Conservation (phyloP, 2,888 invertebrate genomes). For the Muscina levida region DNA sequence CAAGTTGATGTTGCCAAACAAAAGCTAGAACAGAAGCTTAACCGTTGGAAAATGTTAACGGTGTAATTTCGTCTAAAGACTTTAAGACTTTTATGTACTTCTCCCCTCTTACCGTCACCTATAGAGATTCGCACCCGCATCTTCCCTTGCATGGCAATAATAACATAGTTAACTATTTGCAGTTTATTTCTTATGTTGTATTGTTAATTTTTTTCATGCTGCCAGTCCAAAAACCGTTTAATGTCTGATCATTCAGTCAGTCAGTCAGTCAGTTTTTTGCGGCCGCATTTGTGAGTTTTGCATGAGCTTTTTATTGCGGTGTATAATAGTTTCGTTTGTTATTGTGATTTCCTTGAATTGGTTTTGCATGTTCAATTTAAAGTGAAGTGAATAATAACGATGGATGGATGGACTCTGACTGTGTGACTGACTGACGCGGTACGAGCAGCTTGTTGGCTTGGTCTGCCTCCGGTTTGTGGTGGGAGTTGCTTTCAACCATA, state of each 20-base stretch:
- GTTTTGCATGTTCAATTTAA: slow-evolving; percentile 15
- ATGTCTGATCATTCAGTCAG: slow-evolving; percentile 9
- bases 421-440: no score
- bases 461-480: slow-evolving; percentile 10
- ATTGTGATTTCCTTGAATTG: not conserved
- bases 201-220: not conserved
- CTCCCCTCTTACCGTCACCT: not conserved
- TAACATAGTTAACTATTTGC: no score
- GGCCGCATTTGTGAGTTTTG: no score
- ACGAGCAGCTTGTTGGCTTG: not conserved
- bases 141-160: not conserved
- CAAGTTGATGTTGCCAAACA: not conserved
- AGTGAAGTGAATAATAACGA: not conserved
- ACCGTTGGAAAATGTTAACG: not conserved
- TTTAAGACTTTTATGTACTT: no score
- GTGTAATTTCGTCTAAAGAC: not conserved
- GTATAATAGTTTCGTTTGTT: not conserved
- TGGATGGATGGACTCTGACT: no score
- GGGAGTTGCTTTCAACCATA: slow-evolving; percentile 41
- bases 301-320: no score
- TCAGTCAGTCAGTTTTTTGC: not conserved
- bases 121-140: not conserved
- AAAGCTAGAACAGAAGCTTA: slow-evolving; percentile 5
- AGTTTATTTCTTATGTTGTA: no score
- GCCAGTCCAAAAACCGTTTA: slow-evolving; percentile 5